Conservation (phyloP, 2,888 invertebrate genomes). For the Cerastis leucographa region DNA sequence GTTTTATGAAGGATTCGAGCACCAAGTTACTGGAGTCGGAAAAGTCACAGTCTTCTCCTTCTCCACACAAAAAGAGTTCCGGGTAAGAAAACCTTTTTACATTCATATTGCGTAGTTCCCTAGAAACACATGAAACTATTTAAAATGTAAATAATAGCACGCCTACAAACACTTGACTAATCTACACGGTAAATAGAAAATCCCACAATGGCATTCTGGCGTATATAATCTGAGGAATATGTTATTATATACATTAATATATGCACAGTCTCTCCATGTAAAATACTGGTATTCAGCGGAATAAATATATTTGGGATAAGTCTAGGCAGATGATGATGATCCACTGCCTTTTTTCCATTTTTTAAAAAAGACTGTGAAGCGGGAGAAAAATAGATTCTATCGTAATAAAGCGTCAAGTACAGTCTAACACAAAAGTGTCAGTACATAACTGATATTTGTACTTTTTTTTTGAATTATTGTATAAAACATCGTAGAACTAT, state of each 20-base stretch:
- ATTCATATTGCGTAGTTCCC: conserved; percentile 22
- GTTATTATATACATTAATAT: background rate
- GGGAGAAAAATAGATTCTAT: background rate
- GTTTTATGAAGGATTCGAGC: conserved; percentile 88
- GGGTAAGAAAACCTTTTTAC: conserved; percentile 77
- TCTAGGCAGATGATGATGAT: too few species aligned
- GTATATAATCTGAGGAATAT: conserved; percentile 39
- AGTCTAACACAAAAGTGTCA: background rate
- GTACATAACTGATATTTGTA: background rate
- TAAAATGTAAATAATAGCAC: conserved; percentile 79
- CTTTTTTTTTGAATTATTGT: background rate
- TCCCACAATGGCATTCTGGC: conserved; percentile 50
- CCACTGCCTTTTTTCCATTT: conserved; percentile 54
- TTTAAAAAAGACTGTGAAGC: conserved; percentile 56
- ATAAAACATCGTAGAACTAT: background rate
- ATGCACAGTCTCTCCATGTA: too few species aligned
- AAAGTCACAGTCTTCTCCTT: conserved; percentile 84
- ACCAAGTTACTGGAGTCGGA: conserved; percentile 87
- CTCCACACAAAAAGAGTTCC: conserved; percentile 87
- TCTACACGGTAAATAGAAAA: conserved; percentile 70
- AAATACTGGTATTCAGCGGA: too few species aligned
- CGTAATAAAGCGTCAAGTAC: background rate
- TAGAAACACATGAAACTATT: conserved; percentile 36
- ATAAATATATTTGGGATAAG: too few species aligned
- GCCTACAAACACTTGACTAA: conserved; percentile 77